Evolutionary conservation across 2,113 vertebrate species (phyloP).

Genomic region (Antennarius striatus): DNA sequence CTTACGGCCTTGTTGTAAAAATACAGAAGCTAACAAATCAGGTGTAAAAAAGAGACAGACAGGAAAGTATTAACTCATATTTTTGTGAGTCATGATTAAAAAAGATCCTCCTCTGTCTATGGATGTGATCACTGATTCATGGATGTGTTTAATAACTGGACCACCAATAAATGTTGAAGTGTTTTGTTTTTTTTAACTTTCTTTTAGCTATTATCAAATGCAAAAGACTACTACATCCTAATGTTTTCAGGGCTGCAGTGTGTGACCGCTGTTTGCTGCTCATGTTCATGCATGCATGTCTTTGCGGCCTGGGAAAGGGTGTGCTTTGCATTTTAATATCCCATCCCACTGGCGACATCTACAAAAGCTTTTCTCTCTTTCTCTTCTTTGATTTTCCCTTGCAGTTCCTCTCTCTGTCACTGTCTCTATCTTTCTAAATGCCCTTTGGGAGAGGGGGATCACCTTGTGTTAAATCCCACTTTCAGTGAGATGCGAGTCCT

Average conservation of each 20-base stretch:
- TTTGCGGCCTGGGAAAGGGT: constrained; percentile 47
- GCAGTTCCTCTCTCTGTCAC: constrained; percentile 3
- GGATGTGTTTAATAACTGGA: constrained; percentile 20
- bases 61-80: neutral
- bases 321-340: constrained; percentile 68
- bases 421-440: constrained; percentile 15
- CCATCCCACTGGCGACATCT: constrained; percentile 13
- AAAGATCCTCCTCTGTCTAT: neutral
- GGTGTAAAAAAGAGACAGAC: neutral
- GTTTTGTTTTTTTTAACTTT: neutral
- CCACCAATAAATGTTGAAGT: constrained; percentile 2
- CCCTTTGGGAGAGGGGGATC: constrained; percentile 40
- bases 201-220: neutral
- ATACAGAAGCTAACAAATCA: neutral
- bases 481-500: neutral
- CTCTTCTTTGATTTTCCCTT: constrained; percentile 14
- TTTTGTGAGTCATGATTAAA: neutral
- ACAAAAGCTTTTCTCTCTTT: constrained; percentile 25
- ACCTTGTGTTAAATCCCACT: constrained; percentile 33
- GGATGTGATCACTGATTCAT: constrained; percentile 23
- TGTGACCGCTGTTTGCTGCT: constrained; percentile 44
- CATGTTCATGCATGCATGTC: constrained; percentile 60
- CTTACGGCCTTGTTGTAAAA: constrained; percentile 21
- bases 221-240: neutral
- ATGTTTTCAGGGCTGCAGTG: constrained; percentile 16